These are phyloP conservation scores for Sigmodon hispidus DNA, from an alignment of 2,113 vertebrate species.

Conservation along the genomic window DNA sequence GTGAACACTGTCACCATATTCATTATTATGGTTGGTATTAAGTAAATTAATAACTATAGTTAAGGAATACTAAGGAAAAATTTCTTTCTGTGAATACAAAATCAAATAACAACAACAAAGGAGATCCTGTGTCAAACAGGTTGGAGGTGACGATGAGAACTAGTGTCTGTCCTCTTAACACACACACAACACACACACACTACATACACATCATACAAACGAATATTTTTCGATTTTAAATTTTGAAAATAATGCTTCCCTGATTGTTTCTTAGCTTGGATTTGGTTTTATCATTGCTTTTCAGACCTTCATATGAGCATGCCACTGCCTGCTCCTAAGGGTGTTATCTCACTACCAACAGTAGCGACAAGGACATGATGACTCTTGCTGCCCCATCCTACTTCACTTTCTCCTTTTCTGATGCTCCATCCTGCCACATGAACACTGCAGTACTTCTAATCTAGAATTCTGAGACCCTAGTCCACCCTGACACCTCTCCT, in stretches of 20 bases:
- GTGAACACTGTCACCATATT: not conserved
- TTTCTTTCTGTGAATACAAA: not conserved
- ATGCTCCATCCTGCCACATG: not conserved
- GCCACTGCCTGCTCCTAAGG: not conserved
- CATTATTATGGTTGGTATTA: not conserved
- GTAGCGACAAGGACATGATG: not conserved
- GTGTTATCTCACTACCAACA: not conserved
- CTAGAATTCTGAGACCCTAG: not conserved
- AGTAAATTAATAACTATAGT: constrained; percentile 24
- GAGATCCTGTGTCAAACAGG: not conserved
- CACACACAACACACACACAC: not conserved
- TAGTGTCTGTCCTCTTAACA: not conserved
- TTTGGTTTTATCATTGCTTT: not conserved
- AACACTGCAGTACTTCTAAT: not conserved
- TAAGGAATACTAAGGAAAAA: not conserved
- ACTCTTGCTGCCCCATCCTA: too few species aligned
- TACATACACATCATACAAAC: not conserved
- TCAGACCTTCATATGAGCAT: not conserved
- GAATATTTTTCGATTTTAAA: not conserved
- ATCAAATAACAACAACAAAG: not conserved
- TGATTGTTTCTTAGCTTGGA: not conserved
- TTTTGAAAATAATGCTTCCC: not conserved
- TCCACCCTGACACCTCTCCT: too few species aligned
- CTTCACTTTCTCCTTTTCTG: not conserved
- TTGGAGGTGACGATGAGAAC: not conserved